phyloP scores from a whole-genome alignment of 1,140 invertebrate genomes.

The Orchestia grillus region DNA sequence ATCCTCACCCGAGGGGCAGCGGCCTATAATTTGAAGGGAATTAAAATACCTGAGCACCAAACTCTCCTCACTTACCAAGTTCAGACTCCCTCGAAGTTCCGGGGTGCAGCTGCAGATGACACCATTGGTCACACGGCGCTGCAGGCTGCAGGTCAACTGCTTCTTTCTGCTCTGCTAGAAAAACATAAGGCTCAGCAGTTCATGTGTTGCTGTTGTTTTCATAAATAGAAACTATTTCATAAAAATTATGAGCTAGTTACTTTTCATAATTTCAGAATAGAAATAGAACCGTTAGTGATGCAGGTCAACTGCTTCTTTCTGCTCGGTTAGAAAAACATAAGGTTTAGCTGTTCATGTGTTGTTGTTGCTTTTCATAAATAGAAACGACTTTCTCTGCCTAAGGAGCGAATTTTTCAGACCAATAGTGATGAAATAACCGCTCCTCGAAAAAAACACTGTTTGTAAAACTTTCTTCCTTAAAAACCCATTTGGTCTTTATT shows the following conservation, averaged over 20 bases:
- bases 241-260: too few relatives aligned
- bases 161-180: too few relatives aligned
- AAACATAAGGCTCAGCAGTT: not conserved
- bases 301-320: not conserved
- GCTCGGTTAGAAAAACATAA: not conserved
- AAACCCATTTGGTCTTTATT: not conserved
- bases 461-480: not conserved
- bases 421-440: not conserved
- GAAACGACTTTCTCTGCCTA: not conserved
- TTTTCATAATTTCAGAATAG: too few relatives aligned
- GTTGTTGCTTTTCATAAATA: not conserved
- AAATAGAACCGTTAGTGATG: too few relatives aligned
- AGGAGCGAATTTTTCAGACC: not conserved
- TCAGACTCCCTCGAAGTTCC: slow-evolving; percentile 1
- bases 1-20: slow-evolving; percentile 12
- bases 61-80: slow-evolving; percentile 21
- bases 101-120: not conserved
- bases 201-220: not conserved
- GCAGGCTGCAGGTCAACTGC: not conserved
- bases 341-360: not conserved
- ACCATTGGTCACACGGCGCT: not conserved
- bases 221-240: too few relatives aligned
- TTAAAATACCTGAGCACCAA: slow-evolving; percentile 10
- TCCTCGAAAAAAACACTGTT: too few relatives aligned
- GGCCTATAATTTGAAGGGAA: slow-evolving; percentile 45